Percentiles rank a stretch among this genome's conserved stretches.
phyloP scores from a whole-genome alignment of 2,113 vertebrate genomes.

The Rhizomys pruinosus region DNA sequence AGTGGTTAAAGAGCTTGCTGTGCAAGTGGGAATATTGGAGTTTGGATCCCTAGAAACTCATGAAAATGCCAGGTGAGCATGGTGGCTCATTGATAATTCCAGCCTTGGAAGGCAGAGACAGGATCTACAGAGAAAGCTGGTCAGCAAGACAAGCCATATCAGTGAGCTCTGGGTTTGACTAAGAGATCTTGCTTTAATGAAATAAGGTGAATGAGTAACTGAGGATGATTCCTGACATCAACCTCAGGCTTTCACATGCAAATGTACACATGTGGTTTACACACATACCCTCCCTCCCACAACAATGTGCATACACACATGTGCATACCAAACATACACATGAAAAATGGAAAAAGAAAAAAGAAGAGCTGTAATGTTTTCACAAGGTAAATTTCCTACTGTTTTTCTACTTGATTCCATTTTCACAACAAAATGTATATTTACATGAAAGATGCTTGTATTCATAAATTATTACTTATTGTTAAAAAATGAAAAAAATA shows the following conservation, averaged over 20 bases:
- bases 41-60: background rate
- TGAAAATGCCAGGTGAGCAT: background rate
- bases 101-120: background rate
- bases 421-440: background rate
- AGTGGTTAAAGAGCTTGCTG: background rate
- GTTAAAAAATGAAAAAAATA: too few species aligned
- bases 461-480: too few species aligned
- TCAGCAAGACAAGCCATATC: background rate
- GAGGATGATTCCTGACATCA: background rate
- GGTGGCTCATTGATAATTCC: background rate
- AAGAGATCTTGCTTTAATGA: background rate
- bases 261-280: background rate
- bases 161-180: background rate
- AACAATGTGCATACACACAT: background rate
- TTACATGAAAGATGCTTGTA: too few species aligned
- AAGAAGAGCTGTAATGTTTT: conserved; percentile 24
- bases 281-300: background rate
- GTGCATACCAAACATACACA: background rate
- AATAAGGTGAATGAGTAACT: background rate
- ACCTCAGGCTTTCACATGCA: background rate
- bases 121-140: background rate
- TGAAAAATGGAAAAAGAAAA: background rate
- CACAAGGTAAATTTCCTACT: conserved; percentile 23
- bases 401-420: conserved; percentile 49
- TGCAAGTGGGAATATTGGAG: background rate